Evolutionary conservation across 2,113 vertebrate genomes (phyloP).

Genomic region (Alexandromys fortis): DNA sequence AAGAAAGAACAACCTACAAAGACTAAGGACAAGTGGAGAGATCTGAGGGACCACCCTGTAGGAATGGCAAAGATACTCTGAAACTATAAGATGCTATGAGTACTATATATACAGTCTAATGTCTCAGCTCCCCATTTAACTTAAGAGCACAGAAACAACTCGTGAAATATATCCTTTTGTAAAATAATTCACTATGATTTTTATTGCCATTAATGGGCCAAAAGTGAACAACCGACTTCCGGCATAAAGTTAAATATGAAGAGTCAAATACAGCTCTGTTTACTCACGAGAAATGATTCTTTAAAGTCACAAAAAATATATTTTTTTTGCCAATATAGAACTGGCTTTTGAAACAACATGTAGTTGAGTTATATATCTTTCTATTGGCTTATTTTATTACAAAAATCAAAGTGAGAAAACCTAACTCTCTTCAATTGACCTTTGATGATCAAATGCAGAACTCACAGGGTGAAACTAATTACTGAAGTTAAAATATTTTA

Average conservation of each 20-base stretch:
- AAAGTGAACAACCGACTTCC: conserved; percentile 13
- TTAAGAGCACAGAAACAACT: conserved; percentile 37
- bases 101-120: neutral
- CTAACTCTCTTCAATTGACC: conserved; percentile 22
- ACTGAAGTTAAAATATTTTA: conserved; percentile 48
- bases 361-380: conserved; percentile 18
- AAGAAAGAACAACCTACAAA: neutral
- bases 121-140: neutral
- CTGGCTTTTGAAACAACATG: conserved; percentile 8
- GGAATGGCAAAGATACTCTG: neutral
- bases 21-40: neutral
- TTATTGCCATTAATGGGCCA: neutral
- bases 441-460: conserved; percentile 10
- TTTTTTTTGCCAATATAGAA: neutral
- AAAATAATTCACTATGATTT: conserved; percentile 39
- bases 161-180: neutral
- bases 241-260: conserved; percentile 14
- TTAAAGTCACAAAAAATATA: conserved; percentile 8
- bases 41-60: neutral
- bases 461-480: neutral
- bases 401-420: conserved; percentile 44
- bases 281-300: conserved; percentile 28
- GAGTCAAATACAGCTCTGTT: conserved; percentile 27
- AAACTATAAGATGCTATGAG: neutral
- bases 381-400: conserved; percentile 1